Conservation (phyloP, 2,888 invertebrate genomes). For the Cabera pusaria region DNA sequence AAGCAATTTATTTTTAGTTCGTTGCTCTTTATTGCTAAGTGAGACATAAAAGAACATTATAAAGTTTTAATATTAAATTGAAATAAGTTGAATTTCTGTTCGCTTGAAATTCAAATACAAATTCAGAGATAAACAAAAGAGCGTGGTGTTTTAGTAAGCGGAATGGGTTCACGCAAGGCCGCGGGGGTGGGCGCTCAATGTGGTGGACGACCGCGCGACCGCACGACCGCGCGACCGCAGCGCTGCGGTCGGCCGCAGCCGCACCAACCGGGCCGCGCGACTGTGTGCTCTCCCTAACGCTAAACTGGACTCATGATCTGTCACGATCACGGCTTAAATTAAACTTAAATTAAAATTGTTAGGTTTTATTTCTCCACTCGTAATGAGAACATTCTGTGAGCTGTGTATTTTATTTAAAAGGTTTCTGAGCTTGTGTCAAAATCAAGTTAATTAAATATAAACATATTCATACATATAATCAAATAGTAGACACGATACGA, state of each 20-base stretch:
- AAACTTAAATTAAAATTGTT: constrained; percentile 36
- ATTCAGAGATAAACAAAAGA: constrained; percentile 43
- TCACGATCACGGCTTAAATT: constrained; percentile 40
- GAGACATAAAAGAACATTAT: neutral
- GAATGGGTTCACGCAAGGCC: constrained; percentile 25
- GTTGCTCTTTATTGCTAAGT: neutral
- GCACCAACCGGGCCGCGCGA: constrained; percentile 37
- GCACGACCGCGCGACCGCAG: constrained; percentile 47
- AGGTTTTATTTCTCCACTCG: constrained; percentile 21
- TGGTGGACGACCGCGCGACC: constrained; percentile 38
- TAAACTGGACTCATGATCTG: constrained; percentile 51
- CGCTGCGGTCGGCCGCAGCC: constrained; percentile 53
- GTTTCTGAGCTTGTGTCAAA: too few species aligned
- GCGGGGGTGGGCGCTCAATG: constrained; percentile 12
- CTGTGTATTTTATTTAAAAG: too few species aligned
- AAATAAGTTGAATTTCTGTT: constrained; percentile 9
- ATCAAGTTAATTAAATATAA: too few species aligned
- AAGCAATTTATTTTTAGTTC: constrained; percentile 1
- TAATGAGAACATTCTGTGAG: too few species aligned
- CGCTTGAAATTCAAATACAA: constrained; percentile 17
- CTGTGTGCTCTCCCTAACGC: constrained; percentile 39
- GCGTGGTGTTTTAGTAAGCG: constrained; percentile 45
- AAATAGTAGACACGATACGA: too few species aligned
- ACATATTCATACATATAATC: too few species aligned
- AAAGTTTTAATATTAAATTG: constrained; percentile 6